Evolutionary conservation across 2,888 invertebrate species (phyloP).

Genomic region (Dryobota labecula): DNA sequence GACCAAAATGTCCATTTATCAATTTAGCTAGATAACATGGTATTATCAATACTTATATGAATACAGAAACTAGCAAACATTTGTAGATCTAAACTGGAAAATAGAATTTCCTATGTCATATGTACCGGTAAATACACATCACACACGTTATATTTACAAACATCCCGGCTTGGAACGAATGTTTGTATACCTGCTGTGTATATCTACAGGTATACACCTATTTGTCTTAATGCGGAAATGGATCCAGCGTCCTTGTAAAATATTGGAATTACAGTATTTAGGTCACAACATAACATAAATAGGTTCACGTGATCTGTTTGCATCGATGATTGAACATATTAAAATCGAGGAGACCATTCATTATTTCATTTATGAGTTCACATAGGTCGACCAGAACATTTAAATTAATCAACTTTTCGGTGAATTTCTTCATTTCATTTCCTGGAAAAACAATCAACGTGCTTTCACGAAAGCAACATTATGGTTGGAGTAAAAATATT

Average conservation of each 20-base stretch:
- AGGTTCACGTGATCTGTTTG: not conserved
- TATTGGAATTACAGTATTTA: slow-evolving; percentile 13
- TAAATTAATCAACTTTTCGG: not conserved
- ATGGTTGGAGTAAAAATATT: not conserved
- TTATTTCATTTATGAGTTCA: not conserved
- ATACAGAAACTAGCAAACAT: not conserved
- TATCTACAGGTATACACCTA: not conserved
- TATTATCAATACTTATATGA: not conserved
- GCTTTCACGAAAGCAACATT: not conserved
- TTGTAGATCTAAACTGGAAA: slow-evolving; percentile 14
- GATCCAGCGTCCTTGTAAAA: slow-evolving; percentile 7
- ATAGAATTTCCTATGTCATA: not conserved
- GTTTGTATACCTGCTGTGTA: slow-evolving; percentile 8
- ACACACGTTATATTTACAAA: slow-evolving; percentile 27
- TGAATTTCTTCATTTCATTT: not conserved
- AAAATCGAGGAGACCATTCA: not conserved
- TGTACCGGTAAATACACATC: not conserved
- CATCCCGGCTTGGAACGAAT: slow-evolving; percentile 7
- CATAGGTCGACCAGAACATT: not conserved
- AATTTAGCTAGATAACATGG: slow-evolving; percentile 17
- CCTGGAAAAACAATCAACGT: not conserved
- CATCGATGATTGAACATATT: not conserved
- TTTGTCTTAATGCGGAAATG: slow-evolving; percentile 34
- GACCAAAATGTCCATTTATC: not conserved
- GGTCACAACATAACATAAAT: slow-evolving; percentile 1